Conservation (phyloP, 2,888 invertebrate species). For the Helobdella robusta region DNA sequence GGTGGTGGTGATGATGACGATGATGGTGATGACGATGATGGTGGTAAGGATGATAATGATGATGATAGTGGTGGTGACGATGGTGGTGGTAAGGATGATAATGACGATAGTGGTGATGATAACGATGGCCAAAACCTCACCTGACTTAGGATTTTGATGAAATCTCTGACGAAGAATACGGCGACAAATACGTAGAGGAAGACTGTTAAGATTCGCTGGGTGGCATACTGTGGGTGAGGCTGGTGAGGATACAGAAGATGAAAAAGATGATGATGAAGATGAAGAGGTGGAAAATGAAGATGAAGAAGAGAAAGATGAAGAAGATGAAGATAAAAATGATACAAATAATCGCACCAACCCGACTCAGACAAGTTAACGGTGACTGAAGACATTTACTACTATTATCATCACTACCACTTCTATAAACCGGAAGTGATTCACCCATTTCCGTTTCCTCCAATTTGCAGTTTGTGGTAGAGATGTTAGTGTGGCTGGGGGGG, state of each 20-base stretch:
- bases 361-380: neutral
- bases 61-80: constrained; percentile 4
- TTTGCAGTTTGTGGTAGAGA: neutral
- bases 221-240: too few relatives aligned
- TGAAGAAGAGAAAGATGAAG: neutral
- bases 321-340: constrained; percentile 1
- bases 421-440: too few relatives aligned
- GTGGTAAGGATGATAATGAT: constrained; percentile 23
- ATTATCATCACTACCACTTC: too few relatives aligned
- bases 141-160: constrained; percentile 34
- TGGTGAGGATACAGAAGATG: neutral
- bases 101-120: neutral
- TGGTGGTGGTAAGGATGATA: neutral
- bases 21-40: constrained; percentile 21
- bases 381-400: neutral
- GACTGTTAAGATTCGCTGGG: neutral
- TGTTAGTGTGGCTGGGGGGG: constrained; percentile 3
- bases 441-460: neutral
- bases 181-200: constrained; percentile 31
- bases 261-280: constrained; percentile 7
- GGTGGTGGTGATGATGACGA: constrained; percentile 24
- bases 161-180: constrained; percentile 33
- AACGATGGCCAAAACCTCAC: constrained; percentile 21
- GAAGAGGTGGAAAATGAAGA: neutral
- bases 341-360: neutral